phyloP scores from a whole-genome alignment of 1,140 invertebrate genomes.

The Cepaea nemoralis region DNA sequence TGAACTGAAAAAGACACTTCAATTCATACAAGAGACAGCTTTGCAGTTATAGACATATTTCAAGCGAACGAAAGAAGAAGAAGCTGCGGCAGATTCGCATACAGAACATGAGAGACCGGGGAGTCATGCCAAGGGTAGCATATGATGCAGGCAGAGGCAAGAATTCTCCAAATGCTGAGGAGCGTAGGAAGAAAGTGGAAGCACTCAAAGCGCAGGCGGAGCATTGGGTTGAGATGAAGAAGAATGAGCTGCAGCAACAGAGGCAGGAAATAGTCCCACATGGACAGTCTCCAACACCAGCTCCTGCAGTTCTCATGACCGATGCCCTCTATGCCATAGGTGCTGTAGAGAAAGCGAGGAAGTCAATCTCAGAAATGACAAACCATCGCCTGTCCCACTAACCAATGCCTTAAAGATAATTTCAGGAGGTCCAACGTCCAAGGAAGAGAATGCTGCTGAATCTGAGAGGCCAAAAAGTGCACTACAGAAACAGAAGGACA shows the following conservation, averaged over 20 bases:
- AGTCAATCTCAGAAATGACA: no score
- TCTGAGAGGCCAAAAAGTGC: conserved; percentile 45
- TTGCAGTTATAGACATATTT: no score
- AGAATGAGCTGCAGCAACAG: conserved; percentile 60
- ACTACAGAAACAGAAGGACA: conserved; percentile 61
- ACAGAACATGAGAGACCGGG: conserved; percentile 66
- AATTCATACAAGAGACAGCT: no score
- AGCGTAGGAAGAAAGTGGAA: conserved; percentile 67
- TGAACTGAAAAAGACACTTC: no score
- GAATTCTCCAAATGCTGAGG: conserved; percentile 54
- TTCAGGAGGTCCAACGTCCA: conserved; percentile 28
- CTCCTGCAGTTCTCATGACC: conserved; percentile 61
- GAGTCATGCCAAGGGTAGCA: conserved; percentile 37
- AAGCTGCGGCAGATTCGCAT: conserved; percentile 66
- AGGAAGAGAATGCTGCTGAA: neutral
- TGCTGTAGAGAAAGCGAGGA: conserved; percentile 40
- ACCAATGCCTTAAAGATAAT: conserved; percentile 58
- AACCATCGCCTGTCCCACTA: conserved; percentile 56
- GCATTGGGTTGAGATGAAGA: conserved; percentile 62
- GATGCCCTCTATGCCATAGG: conserved; percentile 65
- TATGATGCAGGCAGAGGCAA: neutral
- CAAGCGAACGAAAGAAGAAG: no score
- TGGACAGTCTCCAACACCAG: conserved; percentile 38
- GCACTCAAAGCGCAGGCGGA: conserved; percentile 67
- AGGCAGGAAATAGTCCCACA: conserved; percentile 41